Base-by-base conservation (phyloP, 1,140 invertebrate species). In the Dinothrombium tinctorium region DNA sequence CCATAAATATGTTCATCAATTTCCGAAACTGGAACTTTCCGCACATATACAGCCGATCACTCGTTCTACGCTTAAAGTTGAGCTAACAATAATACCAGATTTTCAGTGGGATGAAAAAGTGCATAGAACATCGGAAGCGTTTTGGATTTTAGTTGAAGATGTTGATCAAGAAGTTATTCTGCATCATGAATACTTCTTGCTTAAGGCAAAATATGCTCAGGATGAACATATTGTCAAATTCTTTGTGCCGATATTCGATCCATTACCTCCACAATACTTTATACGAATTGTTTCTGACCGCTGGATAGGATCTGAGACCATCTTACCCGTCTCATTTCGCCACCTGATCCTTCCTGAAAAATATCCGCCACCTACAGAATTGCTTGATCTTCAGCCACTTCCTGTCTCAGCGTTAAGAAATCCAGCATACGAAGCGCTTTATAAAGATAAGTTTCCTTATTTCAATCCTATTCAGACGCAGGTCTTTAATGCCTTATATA, bases 401-500 rank as follows among this genome's bases (percentile, higher is more conserved):
- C 90, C 90, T 0, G 75, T 74, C 9, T 61, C 60, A 43, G 67
- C 69, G 33, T 49, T 72, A 17, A 53, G 84, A 46, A 94, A 95
- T 57, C 58, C 71, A 0, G 68, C 71, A 33, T 95, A 77, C 56
- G 87, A 96, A 56, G 59, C 64, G 4, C 60, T 98, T 4, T 98
- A 96, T 52, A 62, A 61, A 4, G 71, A 83, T 5, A 73, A 73
- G 46, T 87, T 95, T 53, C 73, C 73, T 11, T 82, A 90, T 56
- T 96, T 99, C 57, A 99, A 99, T 64, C 86, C 92, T 0, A 95
- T 99, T 47, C 94, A 99, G 58, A 99, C 94, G 0, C 94, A 99
- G 56, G 90, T 96, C 4, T 99, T 99, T 56, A 96, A 98, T 58
- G 80, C 90, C 0, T 74, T 96, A 1, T 99, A 96, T 59, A 96